Percentiles rank a stretch among this genome's conserved stretches.
These are phyloP conservation scores for Pandemis heparana DNA, from an alignment of 2,888 invertebrate species.

Conservation along the genomic window DNA sequence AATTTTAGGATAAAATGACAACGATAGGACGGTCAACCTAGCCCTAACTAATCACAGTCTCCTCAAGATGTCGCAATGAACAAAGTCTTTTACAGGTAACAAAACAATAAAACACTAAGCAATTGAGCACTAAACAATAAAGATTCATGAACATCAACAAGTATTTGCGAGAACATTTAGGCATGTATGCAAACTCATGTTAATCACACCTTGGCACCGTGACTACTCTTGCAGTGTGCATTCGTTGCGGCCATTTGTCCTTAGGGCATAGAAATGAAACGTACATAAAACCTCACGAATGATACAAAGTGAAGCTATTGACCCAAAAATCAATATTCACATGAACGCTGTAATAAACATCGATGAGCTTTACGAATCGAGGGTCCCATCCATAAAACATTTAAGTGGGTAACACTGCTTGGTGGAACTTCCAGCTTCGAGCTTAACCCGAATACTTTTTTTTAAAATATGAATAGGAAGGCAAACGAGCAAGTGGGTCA, in stretches of 20 bases:
- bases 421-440: conserved; percentile 46
- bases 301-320: conserved; percentile 73
- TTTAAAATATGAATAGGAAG: too few species aligned
- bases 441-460: background rate
- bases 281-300: conserved; percentile 56
- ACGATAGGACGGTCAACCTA: too few species aligned
- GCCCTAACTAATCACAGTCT: background rate
- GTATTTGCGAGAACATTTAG: conserved; percentile 16
- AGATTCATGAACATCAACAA: conserved; percentile 24
- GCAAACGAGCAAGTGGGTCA: too few species aligned
- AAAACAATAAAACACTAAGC: conserved; percentile 9
- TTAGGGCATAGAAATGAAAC: conserved; percentile 62
- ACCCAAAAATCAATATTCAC: conserved; percentile 84
- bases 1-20: too few species aligned
- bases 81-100: conserved; percentile 13
- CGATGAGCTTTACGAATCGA: conserved; percentile 78
- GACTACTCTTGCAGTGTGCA: conserved; percentile 36
- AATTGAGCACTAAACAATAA: conserved; percentile 5
- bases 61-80: background rate
- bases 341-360: conserved; percentile 72
- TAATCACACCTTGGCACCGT: conserved; percentile 11
- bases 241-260: conserved; percentile 57
- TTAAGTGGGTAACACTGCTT: conserved; percentile 58
- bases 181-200: conserved; percentile 11
- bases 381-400: conserved; percentile 79